Percentiles rank a stretch among this genome's conserved stretches.
phyloP scores from a whole-genome alignment of 2,113 vertebrate species.

The Orcinus orca region DNA sequence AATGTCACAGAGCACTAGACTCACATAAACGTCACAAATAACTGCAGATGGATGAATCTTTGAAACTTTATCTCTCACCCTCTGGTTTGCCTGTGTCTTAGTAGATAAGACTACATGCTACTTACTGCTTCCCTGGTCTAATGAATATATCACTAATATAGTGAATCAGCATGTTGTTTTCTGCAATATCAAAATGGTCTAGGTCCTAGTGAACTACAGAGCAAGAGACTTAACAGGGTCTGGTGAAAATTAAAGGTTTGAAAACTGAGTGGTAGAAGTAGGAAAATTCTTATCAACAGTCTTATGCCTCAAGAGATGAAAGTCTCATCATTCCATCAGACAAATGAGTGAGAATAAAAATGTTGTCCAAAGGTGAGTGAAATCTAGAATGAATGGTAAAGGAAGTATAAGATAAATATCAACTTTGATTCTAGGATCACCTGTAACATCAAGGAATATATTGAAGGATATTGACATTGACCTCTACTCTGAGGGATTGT shows the following conservation, averaged over 20 bases:
- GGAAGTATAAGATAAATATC: not conserved
- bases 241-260: not conserved
- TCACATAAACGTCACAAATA: not conserved
- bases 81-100: not conserved
- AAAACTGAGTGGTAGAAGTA: not conserved
- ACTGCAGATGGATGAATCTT: not conserved
- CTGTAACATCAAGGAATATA: not conserved
- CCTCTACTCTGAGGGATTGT: too few relatives aligned
- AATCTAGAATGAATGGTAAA: not conserved
- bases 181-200: not conserved
- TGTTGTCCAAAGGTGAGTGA: not conserved
- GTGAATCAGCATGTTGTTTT: not conserved
- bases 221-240: not conserved
- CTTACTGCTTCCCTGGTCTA: not conserved
- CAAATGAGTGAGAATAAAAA: not conserved
- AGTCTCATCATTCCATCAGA: not conserved
- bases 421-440: not conserved
- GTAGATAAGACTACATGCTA: not conserved
- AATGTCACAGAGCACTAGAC: not conserved
- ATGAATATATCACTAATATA: not conserved
- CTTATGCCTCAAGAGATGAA: not conserved
- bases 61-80: not conserved
- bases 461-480: not conserved
- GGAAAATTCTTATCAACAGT: not conserved
- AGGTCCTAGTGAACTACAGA: not conserved